A percentile compares a stretch with the other conserved stretches of the same genome.
phyloP scores from a whole-genome alignment of 2,888 invertebrate genomes.

The Drosophila mulleri region DNA sequence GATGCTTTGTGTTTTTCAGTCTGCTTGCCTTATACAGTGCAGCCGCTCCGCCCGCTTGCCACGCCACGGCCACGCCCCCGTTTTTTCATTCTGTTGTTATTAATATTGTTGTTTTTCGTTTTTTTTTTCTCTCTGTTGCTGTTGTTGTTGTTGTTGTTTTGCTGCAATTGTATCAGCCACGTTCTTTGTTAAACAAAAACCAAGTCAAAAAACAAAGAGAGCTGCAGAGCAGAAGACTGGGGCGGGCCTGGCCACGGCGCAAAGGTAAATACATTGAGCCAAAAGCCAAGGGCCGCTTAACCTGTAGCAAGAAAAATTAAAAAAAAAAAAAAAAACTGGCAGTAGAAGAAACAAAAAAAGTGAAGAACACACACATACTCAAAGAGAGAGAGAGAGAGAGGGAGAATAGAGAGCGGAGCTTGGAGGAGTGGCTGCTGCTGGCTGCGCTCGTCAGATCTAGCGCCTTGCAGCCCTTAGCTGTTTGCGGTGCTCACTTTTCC shows the following conservation, averaged over 20 bases:
- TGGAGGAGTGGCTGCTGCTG: constrained; percentile 1
- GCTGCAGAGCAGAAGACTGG: constrained; percentile 20
- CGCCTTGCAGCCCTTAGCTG: constrained; percentile 46
- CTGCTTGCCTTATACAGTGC: constrained; percentile 17
- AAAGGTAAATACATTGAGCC: constrained; percentile 72
- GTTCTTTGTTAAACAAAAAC: constrained; percentile 60
- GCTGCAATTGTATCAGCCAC: constrained; percentile 68
- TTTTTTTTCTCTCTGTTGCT: constrained; percentile 9
- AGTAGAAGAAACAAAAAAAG: background rate
- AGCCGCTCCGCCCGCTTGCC: background rate
- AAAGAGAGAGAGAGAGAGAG: background rate
- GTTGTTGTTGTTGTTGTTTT: constrained; percentile 59
- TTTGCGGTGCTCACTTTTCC: constrained; percentile 46
- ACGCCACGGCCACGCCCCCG: background rate
- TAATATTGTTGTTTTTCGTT: constrained; percentile 47
- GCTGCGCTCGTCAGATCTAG: constrained; percentile 42
- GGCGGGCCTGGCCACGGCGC: constrained; percentile 18
- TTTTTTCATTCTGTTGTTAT: constrained; percentile 42
- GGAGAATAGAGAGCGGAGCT: background rate
- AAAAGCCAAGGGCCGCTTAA: constrained; percentile 68
- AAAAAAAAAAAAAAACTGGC: constrained; percentile 17
- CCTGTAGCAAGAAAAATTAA: constrained; percentile 57
- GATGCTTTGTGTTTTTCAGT: constrained; percentile 60
- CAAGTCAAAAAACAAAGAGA: constrained; percentile 43
- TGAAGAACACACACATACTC: background rate